Evolutionary conservation across 2,888 invertebrate genomes (phyloP).

Genomic region (Tromatobia lineatoria): DNA sequence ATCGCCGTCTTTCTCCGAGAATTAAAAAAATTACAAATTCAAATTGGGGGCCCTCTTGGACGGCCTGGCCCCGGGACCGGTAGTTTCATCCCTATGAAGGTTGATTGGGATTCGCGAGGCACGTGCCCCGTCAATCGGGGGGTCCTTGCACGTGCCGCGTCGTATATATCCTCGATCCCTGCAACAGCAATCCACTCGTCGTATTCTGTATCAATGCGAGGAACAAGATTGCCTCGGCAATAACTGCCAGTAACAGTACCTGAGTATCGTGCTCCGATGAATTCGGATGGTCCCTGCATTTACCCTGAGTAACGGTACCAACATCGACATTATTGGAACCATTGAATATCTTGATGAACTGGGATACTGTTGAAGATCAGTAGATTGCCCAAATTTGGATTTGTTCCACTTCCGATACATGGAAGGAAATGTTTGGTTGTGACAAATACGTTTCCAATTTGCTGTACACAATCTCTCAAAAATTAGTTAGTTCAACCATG

Average conservation of each 20-base stretch:
- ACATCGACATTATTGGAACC: slow-evolving; percentile 29
- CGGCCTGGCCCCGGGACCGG: slow-evolving; percentile 31
- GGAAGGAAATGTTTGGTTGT: no score
- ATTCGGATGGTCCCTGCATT: slow-evolving; percentile 34
- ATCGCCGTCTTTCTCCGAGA: slow-evolving; percentile 53
- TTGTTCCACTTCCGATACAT: no score
- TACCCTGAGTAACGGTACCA: slow-evolving; percentile 52
- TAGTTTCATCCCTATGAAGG: slow-evolving; percentile 39
- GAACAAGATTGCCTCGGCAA: slow-evolving; percentile 48
- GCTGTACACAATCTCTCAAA: no score
- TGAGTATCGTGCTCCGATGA: slow-evolving; percentile 30
- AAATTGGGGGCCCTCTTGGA: slow-evolving; percentile 64
- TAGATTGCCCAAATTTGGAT: not conserved
- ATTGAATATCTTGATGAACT: not conserved
- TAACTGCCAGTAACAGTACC: slow-evolving; percentile 60
- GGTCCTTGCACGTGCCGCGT: slow-evolving; percentile 39
- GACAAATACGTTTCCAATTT: no score
- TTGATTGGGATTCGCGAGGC: slow-evolving; percentile 53
- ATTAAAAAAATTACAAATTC: slow-evolving; percentile 72
- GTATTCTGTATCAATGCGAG: slow-evolving; percentile 49
- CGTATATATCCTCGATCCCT: not conserved
- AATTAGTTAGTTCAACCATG: no score
- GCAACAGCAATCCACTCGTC: slow-evolving; percentile 35
- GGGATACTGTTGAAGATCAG: not conserved
- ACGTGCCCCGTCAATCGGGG: slow-evolving; percentile 59